Conservation (phyloP, 2,888 invertebrate genomes). For the Tenthredo mesomela region DNA sequence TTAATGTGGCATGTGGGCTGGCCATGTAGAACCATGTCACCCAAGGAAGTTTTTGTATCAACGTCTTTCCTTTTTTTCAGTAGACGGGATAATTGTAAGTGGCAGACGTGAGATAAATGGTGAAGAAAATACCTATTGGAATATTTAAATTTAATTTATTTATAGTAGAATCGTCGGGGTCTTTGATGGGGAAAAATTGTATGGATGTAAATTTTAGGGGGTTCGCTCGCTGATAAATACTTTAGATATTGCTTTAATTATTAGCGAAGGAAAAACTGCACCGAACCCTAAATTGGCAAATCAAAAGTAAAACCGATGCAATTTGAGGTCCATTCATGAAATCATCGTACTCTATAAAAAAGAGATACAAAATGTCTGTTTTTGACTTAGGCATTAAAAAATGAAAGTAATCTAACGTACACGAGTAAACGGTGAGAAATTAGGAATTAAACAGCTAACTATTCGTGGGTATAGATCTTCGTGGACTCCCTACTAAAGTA, state of each 20-base stretch:
- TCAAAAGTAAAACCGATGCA: not conserved
- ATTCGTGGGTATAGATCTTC: not conserved
- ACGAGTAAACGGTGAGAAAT: not conserved
- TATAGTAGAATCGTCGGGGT: not conserved
- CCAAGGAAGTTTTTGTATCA: not conserved
- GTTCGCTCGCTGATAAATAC: not conserved
- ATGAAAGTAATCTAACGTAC: not conserved
- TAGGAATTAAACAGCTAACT: not conserved
- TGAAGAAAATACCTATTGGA: not conserved
- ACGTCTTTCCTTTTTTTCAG: not conserved
- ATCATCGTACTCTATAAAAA: not conserved
- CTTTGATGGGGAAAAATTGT: not conserved
- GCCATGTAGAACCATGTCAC: too few relatives aligned
- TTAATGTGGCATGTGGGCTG: too few relatives aligned
- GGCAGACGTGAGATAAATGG: not conserved
- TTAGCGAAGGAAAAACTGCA: not conserved
- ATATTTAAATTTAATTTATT: constrained; percentile 22
- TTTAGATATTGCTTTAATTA: constrained; percentile 8
- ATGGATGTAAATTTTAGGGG: constrained; percentile 18
- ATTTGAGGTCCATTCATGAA: not conserved
- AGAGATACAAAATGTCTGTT: too few relatives aligned
- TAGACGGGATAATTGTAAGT: not conserved
- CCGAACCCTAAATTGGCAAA: not conserved
- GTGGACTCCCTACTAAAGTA: not conserved
- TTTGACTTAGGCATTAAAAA: not conserved